Percentiles rank a stretch among this genome's conserved stretches.
These are phyloP conservation scores for Euplexia lucipara DNA, from an alignment of 2,888 invertebrate genomes.

Conservation along the genomic window DNA sequence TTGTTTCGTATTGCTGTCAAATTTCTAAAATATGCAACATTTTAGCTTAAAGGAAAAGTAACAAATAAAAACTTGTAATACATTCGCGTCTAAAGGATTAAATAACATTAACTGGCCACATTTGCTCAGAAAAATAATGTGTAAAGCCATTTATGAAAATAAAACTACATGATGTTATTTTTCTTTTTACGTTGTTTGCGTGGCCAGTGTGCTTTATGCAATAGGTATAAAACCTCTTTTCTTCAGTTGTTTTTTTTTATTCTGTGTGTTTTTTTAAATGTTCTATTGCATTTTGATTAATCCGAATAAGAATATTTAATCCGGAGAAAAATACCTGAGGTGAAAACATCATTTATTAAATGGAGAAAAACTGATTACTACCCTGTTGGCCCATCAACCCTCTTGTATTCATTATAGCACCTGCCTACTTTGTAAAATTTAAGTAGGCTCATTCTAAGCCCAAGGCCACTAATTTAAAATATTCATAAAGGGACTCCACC, in stretches of 20 bases:
- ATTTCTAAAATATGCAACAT: no score
- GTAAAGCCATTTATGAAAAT: not conserved
- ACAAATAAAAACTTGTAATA: no score
- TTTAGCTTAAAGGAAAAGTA: no score
- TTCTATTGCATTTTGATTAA: not conserved
- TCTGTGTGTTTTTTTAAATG: not conserved
- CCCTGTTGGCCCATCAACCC: not conserved
- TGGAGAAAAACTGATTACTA: not conserved
- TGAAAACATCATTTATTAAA: not conserved
- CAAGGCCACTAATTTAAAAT: constrained; percentile 24
- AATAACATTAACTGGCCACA: constrained; percentile 2
- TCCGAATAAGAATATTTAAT: no score
- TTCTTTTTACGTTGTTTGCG: not conserved
- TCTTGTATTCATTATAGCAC: constrained; percentile 29
- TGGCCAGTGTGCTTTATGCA: constrained; percentile 6
- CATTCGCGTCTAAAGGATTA: no score
- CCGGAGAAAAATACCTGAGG: no score
- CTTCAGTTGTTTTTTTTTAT: no score
- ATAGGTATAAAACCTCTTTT: constrained; percentile 11
- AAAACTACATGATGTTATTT: not conserved
- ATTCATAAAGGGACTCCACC: constrained; percentile 26
- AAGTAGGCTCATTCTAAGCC: constrained; percentile 58
- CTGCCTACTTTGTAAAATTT: constrained; percentile 53
- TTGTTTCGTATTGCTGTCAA: no score
- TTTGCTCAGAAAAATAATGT: not conserved